phyloP scores from a whole-genome alignment of 2,113 vertebrate species.

The Python bivittatus region DNA sequence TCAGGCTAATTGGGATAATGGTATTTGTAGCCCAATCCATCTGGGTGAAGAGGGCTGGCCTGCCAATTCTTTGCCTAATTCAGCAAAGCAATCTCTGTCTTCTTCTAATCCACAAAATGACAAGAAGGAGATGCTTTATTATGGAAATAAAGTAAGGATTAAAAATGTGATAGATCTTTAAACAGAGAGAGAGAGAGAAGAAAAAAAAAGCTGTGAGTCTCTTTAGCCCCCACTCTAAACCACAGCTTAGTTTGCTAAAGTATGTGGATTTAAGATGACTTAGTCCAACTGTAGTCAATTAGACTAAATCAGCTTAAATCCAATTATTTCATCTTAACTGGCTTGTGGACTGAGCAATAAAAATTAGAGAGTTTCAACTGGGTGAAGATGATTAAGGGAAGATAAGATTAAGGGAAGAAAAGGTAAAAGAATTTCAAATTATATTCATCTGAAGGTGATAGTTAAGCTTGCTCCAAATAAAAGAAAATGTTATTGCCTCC shows the following conservation, averaged over 20 bases:
- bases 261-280: slow-evolving; percentile 20
- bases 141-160: not conserved
- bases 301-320: slow-evolving; percentile 22
- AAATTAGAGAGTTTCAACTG: not conserved
- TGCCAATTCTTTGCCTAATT: not conserved
- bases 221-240: not conserved
- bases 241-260: slow-evolving; percentile 21
- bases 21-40: not conserved
- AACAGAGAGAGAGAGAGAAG: not conserved
- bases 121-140: not conserved
- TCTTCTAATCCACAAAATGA: not conserved
- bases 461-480: not conserved
- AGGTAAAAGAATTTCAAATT: not conserved
- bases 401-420: not conserved
- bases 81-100: not conserved
- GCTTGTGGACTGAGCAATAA: not conserved
- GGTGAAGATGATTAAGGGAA: not conserved
- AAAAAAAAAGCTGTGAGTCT: not conserved
- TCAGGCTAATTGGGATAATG: not conserved
- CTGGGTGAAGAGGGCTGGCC: not conserved
- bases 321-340: slow-evolving; percentile 28
- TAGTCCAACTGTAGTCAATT: slow-evolving; percentile 18
- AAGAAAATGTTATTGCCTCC: not conserved
- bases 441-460: not conserved
- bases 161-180: slow-evolving; percentile 1